Evolutionary conservation across 1,140 invertebrate genomes (phyloP), one percentile per base, ranked within the genome.

Genomic region (Brevipalpus yothersi): DNA sequence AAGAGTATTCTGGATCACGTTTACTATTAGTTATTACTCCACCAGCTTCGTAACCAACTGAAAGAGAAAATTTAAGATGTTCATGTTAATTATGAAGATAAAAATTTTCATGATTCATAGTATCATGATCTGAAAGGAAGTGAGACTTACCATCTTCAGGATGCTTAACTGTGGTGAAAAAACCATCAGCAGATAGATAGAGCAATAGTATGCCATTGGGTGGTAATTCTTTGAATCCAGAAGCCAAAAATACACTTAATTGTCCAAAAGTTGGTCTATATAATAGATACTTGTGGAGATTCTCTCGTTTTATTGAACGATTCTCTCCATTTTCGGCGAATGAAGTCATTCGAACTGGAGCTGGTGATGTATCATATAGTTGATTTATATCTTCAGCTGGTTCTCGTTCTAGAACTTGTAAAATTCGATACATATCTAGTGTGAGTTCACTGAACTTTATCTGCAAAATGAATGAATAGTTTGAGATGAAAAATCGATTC

Each of bases 381-480:
- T 86, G 83, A 66, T 81, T 82, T 21, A 78, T 61, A 59, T 69
- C 64, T 62, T 67, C 65, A 40, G 63, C 60, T 13, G 86, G 86
- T 69, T 95, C 90, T 62, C 88, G 74, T 71, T 95, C 91, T 54
- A 95, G 71, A 2, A 86, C 91, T 74, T 95, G 91, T 49, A 95
- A 76, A 82, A 97, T 94, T 64, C 90, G 77, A 70, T 90, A 97
- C 91, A 96, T 97, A 72, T 97, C 92, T 75, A 97, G 82, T 19
- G 92, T 94, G 59, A 96, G 74, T 72, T 95, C 91, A 65, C 88
- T 93, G 74, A 95, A 95, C 72, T 94, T 94, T n/a, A 91, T 86
- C 78, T 79, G 68, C 62, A 60, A 55, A 49, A 65, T 58, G 31
- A 49, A 11, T 19, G n/a, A 49, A 58, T 11, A 23, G 57, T 57